A percentile compares a stretch with the other conserved stretches of the same genome.
These are phyloP conservation scores for Papilio dardanus DNA, from an alignment of 1,140 invertebrate species.

Conservation along the genomic window DNA sequence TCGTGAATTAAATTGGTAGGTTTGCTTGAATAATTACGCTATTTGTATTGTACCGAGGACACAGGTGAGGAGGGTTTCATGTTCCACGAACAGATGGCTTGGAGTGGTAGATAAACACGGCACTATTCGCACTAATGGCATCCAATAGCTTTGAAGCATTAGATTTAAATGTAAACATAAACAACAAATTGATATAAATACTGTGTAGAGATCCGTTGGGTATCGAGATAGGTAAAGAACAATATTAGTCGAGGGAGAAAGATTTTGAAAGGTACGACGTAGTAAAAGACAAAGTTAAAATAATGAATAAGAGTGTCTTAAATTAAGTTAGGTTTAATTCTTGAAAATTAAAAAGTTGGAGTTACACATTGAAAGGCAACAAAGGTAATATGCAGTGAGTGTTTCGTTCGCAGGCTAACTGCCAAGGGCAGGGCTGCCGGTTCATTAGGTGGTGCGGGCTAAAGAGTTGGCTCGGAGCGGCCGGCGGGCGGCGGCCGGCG, in stretches of 20 bases:
- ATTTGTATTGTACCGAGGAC: constrained; percentile 31
- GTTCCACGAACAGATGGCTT: constrained; percentile 26
- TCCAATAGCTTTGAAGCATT: neutral
- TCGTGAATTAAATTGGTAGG: constrained; percentile 28
- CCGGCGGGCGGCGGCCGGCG: constrained; percentile 55
- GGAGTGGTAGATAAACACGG: constrained; percentile 20
- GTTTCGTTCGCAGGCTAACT: constrained; percentile 51
- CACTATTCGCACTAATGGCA: constrained; percentile 8
- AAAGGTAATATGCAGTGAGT: constrained; percentile 42
- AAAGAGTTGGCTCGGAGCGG: constrained; percentile 59
- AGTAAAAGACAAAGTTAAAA: too few species aligned
- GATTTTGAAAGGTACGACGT: too few species aligned
- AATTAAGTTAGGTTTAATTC: too few species aligned
- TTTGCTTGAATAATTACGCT: constrained; percentile 35
- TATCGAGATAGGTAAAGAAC: neutral
- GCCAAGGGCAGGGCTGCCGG: constrained; percentile 56
- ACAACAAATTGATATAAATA: neutral
- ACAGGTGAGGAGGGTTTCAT: constrained; percentile 27
- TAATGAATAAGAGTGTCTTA: too few species aligned
- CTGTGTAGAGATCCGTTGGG: neutral
- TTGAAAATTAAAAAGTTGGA: neutral
- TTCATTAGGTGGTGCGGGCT: constrained; percentile 69
- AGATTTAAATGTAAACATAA: neutral
- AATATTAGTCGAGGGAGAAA: too few species aligned
- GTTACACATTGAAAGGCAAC: constrained; percentile 34